Evolutionary conservation across 2,888 invertebrate species (phyloP).

Genomic region (Germaria angustata): DNA sequence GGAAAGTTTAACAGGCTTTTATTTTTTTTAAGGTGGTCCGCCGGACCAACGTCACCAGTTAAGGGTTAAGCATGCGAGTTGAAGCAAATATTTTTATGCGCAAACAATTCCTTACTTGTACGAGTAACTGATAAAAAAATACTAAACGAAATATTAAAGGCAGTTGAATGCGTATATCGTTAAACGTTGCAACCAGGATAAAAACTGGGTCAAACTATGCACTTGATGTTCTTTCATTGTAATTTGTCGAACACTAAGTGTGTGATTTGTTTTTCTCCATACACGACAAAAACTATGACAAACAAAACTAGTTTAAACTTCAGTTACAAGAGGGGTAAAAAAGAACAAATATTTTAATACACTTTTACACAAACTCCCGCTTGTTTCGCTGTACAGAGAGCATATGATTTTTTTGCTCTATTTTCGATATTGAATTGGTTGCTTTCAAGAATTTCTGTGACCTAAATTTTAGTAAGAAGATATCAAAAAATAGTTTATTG

Average conservation of each 20-base stretch:
- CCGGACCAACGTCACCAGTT: too few relatives aligned
- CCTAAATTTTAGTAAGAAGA: conserved; percentile 26
- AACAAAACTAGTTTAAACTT: conserved; percentile 40
- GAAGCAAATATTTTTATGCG: background rate
- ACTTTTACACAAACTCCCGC: background rate
- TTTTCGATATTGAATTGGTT: conserved; percentile 37
- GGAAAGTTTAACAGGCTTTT: too few relatives aligned
- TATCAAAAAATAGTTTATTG: background rate
- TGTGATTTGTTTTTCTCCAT: background rate
- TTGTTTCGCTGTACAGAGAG: background rate
- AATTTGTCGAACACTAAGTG: conserved; percentile 30
- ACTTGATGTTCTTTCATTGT: conserved; percentile 32
- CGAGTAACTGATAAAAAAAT: conserved; percentile 19
- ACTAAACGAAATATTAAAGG: conserved; percentile 40
- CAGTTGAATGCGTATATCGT: conserved; percentile 29
- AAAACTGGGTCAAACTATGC: conserved; percentile 62
- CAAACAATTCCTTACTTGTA: conserved; percentile 1
- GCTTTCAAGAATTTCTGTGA: background rate
- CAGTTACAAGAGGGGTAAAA: conserved; percentile 2
- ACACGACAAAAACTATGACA: conserved; percentile 22
- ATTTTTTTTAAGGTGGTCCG: too few relatives aligned
- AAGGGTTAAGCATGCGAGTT: conserved; percentile 9
- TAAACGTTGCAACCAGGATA: conserved; percentile 13
- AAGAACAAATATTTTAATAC: background rate
- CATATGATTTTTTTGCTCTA: background rate